Base-by-base conservation (phyloP, 2,888 invertebrate genomes). In the Dicycla oo region DNA sequence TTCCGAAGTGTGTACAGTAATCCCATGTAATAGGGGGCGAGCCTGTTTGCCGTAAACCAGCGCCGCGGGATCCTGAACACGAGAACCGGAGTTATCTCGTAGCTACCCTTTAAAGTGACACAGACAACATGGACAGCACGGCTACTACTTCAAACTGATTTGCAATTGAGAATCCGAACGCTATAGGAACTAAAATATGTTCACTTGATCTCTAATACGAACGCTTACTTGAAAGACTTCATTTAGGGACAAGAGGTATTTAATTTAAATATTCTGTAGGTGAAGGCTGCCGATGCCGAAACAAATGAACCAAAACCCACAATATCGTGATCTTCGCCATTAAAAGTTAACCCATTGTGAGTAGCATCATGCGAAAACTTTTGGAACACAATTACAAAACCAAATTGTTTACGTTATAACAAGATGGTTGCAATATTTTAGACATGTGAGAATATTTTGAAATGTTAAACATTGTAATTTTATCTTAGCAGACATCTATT, bases 401-500 rank as follows among this genome's bases (percentile, higher is more conserved):
- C 10, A 61, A 73, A 82, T 83, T 81, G 81, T 82, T 62, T 62
- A n/a, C 51, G 64, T 20, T 81, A 7, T 40, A 66, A 78, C 81
- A 67, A 76, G 65, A 69, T 67, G 47, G 0, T 43, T 43, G 62
- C 62, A 70, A 67, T 77, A 60, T 66, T 81, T 63, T 57, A 40
- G 30, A 60, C 13, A 40, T 69, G 84, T 83, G 82, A 60, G 82
- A 83, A 69, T 26, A 15, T 83, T 84, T 69, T 71, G 84, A 56
- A 83, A 83, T 67, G 61, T 26, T 69, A 58, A 81, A 83, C 84
- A 82, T 81, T 78, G 84, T 82, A 63, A 70, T 69, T 38, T 81
- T 73, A 83, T 83, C 82, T 49, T 3, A 4, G 26, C 15, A 10
- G 20, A 43, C 71, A 77, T 77, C 81, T 69, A 65, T 57, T 40